These are phyloP conservation scores for Pachypanchax playfairii DNA, from an alignment of 2,113 vertebrate species.

Conservation along the genomic window DNA sequence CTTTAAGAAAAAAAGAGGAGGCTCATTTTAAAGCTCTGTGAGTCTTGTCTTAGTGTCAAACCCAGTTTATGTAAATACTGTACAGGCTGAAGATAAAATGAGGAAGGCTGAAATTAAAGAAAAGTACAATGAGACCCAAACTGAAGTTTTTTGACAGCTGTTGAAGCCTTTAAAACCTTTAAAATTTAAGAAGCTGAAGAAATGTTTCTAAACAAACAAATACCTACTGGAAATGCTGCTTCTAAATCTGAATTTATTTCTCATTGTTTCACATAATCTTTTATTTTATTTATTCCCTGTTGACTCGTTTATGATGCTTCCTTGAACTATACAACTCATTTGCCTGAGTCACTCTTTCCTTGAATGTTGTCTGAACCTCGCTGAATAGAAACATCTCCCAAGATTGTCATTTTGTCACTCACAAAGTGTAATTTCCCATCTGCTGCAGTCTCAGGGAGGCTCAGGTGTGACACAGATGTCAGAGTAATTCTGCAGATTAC, in stretches of 20 bases:
- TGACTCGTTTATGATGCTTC: not conserved
- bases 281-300: not conserved
- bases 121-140: too few relatives aligned
- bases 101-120: too few relatives aligned
- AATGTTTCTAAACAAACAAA: too few relatives aligned
- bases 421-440: conserved; percentile 31
- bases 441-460: conserved; percentile 27
- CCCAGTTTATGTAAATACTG: too few relatives aligned
- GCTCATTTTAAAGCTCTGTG: too few relatives aligned
- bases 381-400: conserved; percentile 4
- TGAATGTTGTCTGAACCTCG: conserved; percentile 12
- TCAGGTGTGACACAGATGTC: conserved; percentile 35
- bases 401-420: conserved; percentile 27
- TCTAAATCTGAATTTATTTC: not conserved
- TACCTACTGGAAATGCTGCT: too few relatives aligned
- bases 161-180: too few relatives aligned
- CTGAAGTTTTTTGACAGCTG: too few relatives aligned
- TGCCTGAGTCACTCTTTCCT: conserved; percentile 17
- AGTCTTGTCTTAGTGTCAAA: too few relatives aligned
- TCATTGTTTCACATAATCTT: not conserved
- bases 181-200: too few relatives aligned
- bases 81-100: too few relatives aligned
- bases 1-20: too few relatives aligned
- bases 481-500: conserved; percentile 17
- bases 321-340: conserved; percentile 2